These are phyloP conservation scores for Hydraecia micacea DNA, from an alignment of 2,888 invertebrate species.

Conservation along the genomic window DNA sequence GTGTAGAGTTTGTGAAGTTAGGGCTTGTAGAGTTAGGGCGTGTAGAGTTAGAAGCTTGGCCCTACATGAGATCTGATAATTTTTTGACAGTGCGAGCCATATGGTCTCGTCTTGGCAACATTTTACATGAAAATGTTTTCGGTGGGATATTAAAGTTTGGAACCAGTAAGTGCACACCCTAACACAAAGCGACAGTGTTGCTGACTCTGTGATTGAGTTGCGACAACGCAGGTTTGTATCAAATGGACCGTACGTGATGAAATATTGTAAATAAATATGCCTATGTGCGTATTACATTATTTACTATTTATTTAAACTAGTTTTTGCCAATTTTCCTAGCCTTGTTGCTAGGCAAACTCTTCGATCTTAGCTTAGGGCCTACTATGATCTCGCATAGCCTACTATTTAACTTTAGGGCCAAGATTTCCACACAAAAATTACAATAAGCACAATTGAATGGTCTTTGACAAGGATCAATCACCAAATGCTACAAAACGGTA, in stretches of 20 bases:
- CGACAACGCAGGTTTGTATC: slow-evolving; percentile 38
- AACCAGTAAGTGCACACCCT: slow-evolving; percentile 15
- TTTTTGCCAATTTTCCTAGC: background rate
- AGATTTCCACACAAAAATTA: background rate
- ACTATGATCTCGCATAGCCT: background rate
- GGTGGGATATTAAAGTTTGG: background rate
- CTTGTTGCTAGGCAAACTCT: background rate
- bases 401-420: background rate
- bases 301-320: slow-evolving; percentile 13
- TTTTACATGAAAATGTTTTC: no score
- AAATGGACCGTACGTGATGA: slow-evolving; percentile 51
- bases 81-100: no score
- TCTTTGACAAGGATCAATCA: background rate
- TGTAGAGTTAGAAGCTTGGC: no score
- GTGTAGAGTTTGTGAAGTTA: no score
- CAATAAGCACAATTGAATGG: background rate
- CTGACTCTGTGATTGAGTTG: slow-evolving; percentile 48
- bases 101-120: no score
- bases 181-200: slow-evolving; percentile 1
- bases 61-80: no score
- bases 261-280: slow-evolving; percentile 42
- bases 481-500: background rate
- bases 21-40: no score
- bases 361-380: background rate
- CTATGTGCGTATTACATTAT: background rate